Conservation (phyloP, 2,888 invertebrate species). For the Polylopha cassiicola region DNA sequence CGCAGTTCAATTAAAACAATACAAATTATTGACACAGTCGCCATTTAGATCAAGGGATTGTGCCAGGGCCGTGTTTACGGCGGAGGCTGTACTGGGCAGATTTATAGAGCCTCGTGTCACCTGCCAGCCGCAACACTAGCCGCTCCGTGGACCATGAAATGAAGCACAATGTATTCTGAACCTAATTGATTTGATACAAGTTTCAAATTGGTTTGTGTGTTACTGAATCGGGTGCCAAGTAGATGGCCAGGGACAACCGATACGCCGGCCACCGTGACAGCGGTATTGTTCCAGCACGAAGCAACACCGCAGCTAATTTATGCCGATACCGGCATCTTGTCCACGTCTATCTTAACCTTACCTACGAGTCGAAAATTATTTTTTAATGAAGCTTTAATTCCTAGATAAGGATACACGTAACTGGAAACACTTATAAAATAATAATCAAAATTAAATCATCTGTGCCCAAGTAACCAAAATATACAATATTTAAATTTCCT, state of each 20-base stretch:
- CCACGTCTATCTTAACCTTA: constrained; percentile 37
- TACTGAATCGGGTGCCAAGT: constrained; percentile 39
- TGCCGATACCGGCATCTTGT: constrained; percentile 62
- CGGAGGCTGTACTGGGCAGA: constrained; percentile 46
- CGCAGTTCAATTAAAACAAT: constrained; percentile 38
- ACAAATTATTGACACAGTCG: constrained; percentile 51
- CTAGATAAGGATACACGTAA: too few species aligned
- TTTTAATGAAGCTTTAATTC: constrained; percentile 1
- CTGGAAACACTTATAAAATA: too few species aligned
- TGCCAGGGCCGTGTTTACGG: constrained; percentile 52
- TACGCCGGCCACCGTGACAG: constrained; percentile 62
- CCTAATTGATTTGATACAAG: constrained; percentile 31
- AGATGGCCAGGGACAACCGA: constrained; percentile 48
- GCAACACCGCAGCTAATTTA: constrained; percentile 66
- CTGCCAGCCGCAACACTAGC: constrained; percentile 64
- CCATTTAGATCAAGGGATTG: constrained; percentile 53
- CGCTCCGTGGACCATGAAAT: constrained; percentile 41
- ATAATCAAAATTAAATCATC: too few species aligned
- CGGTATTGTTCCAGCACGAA: constrained; percentile 61
- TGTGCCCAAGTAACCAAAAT: too few species aligned
- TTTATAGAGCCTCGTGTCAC: constrained; percentile 66
- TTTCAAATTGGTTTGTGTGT: constrained; percentile 29
- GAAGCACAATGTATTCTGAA: constrained; percentile 31
- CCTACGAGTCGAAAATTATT: constrained; percentile 25
- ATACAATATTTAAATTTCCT: too few species aligned